These are phyloP conservation scores for Zele albiditarsus DNA, from an alignment of 2,888 invertebrate genomes.

Conservation along the genomic window DNA sequence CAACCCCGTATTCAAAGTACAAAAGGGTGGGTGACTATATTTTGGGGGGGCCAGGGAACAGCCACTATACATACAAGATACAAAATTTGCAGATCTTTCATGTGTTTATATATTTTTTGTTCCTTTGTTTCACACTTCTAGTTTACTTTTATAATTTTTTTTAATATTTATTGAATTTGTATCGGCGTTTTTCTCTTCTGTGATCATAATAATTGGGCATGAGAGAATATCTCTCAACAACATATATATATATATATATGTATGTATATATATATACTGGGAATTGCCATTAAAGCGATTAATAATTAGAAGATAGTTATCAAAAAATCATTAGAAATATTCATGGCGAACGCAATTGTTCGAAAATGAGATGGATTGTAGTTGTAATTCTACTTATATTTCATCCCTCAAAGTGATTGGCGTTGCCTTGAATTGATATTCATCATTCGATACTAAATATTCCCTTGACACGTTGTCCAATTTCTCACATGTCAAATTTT, in stretches of 20 bases:
- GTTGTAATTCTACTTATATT: slow-evolving; percentile 17
- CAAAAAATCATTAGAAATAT: slow-evolving; percentile 65
- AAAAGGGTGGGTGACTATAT: slow-evolving; percentile 14
- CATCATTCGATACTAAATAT: not conserved
- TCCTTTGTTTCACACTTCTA: slow-evolving; percentile 44
- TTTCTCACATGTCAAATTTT: slow-evolving; percentile 19
- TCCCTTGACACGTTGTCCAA: not conserved
- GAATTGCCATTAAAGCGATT: slow-evolving; percentile 51
- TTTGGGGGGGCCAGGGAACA: slow-evolving; percentile 8
- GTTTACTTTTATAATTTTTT: slow-evolving; percentile 34
- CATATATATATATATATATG: slow-evolving; percentile 23
- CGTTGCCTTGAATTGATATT: not conserved
- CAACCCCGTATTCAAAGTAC: slow-evolving; percentile 34
- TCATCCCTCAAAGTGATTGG: not conserved
- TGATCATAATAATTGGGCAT: slow-evolving; percentile 30
- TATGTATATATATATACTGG: slow-evolving; percentile 8
- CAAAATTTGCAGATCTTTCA: slow-evolving; percentile 59
- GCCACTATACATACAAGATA: slow-evolving; percentile 53
- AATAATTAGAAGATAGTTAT: slow-evolving; percentile 62
- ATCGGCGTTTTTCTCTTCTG: slow-evolving; percentile 19
- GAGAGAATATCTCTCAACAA: slow-evolving; percentile 29
- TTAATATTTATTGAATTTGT: slow-evolving; percentile 2
- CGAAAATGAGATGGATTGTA: not conserved
- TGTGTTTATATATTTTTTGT: slow-evolving; percentile 46
- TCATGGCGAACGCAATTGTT: slow-evolving; percentile 49